Percentiles rank a stretch among this genome's conserved stretches.
These are phyloP conservation scores for Amphimallon solstitiale DNA, from an alignment of 2,888 invertebrate genomes.

Conservation along the genomic window DNA sequence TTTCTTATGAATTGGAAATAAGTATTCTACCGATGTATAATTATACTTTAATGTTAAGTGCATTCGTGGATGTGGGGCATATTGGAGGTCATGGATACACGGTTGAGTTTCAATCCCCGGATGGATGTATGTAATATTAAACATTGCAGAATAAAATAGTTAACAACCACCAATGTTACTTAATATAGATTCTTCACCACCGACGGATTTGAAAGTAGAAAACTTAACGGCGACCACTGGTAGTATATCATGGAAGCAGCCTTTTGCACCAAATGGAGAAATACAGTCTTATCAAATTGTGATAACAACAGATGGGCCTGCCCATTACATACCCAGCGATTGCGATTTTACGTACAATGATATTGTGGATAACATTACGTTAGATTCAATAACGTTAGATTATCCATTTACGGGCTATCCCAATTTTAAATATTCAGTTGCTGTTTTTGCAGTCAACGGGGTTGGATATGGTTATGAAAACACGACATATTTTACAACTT, in stretches of 20 bases:
- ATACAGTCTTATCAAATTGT: slow-evolving; percentile 34
- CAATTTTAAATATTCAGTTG: slow-evolving; percentile 34
- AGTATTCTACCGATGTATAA: slow-evolving; percentile 36
- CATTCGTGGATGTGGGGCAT: no score
- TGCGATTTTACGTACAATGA: slow-evolving; percentile 7
- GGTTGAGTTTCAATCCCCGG: no score
- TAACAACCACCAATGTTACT: neutral
- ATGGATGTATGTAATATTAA: slow-evolving; percentile 19
- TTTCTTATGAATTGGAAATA: slow-evolving; percentile 30
- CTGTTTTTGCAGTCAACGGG: slow-evolving; percentile 33
- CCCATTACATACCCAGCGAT: slow-evolving; percentile 32
- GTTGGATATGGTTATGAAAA: slow-evolving; percentile 33
- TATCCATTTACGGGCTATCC: slow-evolving; percentile 29
- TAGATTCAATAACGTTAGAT: slow-evolving; percentile 23
- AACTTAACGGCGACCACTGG: neutral
- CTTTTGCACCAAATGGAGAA: slow-evolving; percentile 34
- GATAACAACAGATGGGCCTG: slow-evolving; percentile 25
- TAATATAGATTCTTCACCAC: slow-evolving; percentile 8
- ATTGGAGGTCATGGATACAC: no score
- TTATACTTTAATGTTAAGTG: slow-evolving; percentile 24
- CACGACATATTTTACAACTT: neutral
- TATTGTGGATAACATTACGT: neutral
- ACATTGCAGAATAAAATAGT: neutral
- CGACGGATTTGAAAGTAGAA: neutral
- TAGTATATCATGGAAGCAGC: neutral